Conservation (phyloP, 23 tunicate genomes). For the Botrylloides violaceus region DNA sequence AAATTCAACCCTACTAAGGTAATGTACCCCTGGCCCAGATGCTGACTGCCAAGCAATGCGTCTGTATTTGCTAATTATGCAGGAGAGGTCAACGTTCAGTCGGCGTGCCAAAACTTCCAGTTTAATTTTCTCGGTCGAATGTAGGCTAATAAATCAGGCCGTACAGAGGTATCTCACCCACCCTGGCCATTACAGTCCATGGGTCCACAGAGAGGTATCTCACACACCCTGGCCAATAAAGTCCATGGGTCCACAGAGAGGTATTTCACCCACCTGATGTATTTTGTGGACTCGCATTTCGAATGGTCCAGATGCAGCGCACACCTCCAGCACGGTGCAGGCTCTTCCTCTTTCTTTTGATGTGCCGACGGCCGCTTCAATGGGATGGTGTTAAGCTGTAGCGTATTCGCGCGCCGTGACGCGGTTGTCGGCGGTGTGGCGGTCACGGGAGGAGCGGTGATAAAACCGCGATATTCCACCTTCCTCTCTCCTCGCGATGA, state of each 20-base stretch:
- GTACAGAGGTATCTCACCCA: too few species aligned
- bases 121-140: too few species aligned
- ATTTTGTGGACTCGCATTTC: conserved; percentile 82
- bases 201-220: too few species aligned
- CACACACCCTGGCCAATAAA: too few species aligned
- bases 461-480: conserved; percentile 87
- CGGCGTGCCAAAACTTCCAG: too few species aligned
- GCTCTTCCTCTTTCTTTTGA: conserved; percentile 36
- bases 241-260: too few species aligned
- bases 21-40: too few species aligned
- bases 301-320: conserved; percentile 76
- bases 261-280: conserved; percentile 43
- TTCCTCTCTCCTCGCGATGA: conserved; percentile 58
- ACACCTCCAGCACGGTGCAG: conserved; percentile 82
- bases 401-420: conserved; percentile 35
- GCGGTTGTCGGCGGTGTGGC: conserved; percentile 68
- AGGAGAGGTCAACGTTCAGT: too few species aligned
- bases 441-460: conserved; percentile 79
- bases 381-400: conserved; percentile 38
- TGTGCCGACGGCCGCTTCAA: conserved; percentile 47
- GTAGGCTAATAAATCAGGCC: too few species aligned
- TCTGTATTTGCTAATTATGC: too few species aligned
- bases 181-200: too few species aligned
- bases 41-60: too few species aligned
- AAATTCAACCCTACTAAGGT: not conserved